phyloP scores from a whole-genome alignment of 2,888 invertebrate species.

The Neria commutata region DNA sequence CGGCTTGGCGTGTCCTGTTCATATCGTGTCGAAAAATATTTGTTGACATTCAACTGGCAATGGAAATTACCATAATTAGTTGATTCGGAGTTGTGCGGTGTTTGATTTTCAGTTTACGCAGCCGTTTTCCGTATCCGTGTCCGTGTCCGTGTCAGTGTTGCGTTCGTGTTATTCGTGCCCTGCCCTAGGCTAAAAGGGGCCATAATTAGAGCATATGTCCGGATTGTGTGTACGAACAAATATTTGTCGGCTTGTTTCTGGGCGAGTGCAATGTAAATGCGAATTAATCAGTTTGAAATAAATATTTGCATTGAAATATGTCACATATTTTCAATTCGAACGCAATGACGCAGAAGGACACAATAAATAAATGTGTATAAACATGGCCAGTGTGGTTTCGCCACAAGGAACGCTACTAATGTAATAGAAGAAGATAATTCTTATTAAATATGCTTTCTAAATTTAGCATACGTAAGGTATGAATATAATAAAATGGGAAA shows the following conservation, averaged over 20 bases:
- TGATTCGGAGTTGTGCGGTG: conserved; percentile 44
- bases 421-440: no score
- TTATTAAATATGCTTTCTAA: no score
- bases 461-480: no score
- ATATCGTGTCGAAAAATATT: conserved; percentile 39
- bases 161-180: conserved; percentile 22
- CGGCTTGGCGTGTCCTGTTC: no score
- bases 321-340: conserved; percentile 22
- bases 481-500: no score
- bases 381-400: no score
- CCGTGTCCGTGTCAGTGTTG: conserved; percentile 9
- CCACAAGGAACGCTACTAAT: no score
- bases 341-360: not conserved
- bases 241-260: conserved; percentile 35
- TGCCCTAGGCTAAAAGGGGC: conserved; percentile 45
- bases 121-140: not conserved
- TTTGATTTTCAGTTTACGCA: conserved; percentile 25
- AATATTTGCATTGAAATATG: conserved; percentile 42
- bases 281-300: conserved; percentile 50
- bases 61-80: conserved; percentile 58
- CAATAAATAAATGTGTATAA: not conserved
- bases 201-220: conserved; percentile 57
- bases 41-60: conserved; percentile 55
- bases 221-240: conserved; percentile 50
- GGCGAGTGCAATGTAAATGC: conserved; percentile 30